Evolutionary conservation across 2,888 invertebrate species (phyloP).

Genomic region (Phytoseiulus persimilis): DNA sequence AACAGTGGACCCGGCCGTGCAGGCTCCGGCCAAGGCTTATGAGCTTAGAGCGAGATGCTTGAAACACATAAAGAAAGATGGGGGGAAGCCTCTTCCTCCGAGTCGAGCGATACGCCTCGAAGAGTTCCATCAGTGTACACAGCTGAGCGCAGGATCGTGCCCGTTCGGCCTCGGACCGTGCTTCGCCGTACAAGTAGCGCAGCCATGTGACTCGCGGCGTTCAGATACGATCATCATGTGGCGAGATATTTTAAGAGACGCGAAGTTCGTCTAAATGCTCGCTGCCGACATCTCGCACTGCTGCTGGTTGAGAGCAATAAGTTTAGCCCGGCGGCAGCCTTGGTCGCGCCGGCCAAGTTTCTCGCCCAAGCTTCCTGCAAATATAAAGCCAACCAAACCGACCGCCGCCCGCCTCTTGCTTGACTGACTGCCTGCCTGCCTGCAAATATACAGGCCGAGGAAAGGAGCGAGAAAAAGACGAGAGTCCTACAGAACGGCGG

Average conservation of each 20-base stretch:
- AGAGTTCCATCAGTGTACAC: not conserved
- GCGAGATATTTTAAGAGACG: not conserved
- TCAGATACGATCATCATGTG: not conserved
- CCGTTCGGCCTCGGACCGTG: not conserved
- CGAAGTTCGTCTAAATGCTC: not conserved
- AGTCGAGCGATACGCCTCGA: not conserved
- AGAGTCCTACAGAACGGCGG: not conserved
- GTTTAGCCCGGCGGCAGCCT: not conserved
- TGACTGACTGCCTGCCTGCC: not conserved
- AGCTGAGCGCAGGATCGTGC: not conserved
- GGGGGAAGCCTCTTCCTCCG: not conserved
- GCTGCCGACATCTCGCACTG: not conserved
- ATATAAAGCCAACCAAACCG: not conserved
- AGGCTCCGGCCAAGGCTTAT: not conserved
- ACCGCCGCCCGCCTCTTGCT: not conserved
- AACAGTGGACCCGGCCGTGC: not conserved
- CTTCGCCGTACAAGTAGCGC: not conserved
- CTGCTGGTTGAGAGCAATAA: not conserved
- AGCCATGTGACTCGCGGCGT: too few species aligned
- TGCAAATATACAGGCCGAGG: not conserved
- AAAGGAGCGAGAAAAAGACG: not conserved
- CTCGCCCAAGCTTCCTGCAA: not conserved
- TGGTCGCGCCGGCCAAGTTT: not conserved
- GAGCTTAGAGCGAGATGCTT: conserved; percentile 30
- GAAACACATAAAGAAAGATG: conserved; percentile 37